Conservation (phyloP, 2,888 invertebrate genomes). For the Nycteola revayana region DNA sequence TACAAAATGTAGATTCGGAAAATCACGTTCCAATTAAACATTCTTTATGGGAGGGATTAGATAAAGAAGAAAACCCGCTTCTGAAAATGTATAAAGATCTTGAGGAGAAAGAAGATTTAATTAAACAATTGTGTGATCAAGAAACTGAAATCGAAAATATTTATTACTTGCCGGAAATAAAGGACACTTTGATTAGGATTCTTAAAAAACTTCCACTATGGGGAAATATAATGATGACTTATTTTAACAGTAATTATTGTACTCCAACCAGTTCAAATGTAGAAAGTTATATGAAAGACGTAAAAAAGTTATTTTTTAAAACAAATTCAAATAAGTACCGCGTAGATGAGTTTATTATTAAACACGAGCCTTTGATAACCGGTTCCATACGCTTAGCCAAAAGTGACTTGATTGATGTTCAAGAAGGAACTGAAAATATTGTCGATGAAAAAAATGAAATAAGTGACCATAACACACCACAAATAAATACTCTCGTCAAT, state of each 20-base stretch:
- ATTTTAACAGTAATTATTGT: slow-evolving; percentile 13
- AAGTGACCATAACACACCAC: slow-evolving; percentile 12
- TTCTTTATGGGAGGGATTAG: slow-evolving; percentile 11
- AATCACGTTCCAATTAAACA: slow-evolving; percentile 15
- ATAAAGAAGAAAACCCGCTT: slow-evolving; percentile 10
- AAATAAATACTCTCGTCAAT: slow-evolving; percentile 11
- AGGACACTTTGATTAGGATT: slow-evolving; percentile 10
- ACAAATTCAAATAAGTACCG: slow-evolving; percentile 12
- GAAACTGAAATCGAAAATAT: slow-evolving; percentile 14
- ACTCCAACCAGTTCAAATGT: slow-evolving; percentile 15
- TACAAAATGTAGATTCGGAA: slow-evolving; percentile 15
- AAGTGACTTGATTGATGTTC: slow-evolving; percentile 11
- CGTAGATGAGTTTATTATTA: slow-evolving; percentile 16
- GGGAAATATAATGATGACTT: slow-evolving; percentile 15
- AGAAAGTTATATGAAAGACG: slow-evolving; percentile 16
- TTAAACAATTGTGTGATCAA: slow-evolving; percentile 11
- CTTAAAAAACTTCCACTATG: slow-evolving; percentile 15
- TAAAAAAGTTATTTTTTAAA: slow-evolving; percentile 16
- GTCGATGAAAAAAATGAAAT: slow-evolving; percentile 11
- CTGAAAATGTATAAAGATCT: slow-evolving; percentile 12
- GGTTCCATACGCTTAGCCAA: slow-evolving; percentile 12
- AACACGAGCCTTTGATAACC: slow-evolving; percentile 15
- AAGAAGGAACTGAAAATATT: slow-evolving; percentile 11
- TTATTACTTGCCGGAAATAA: slow-evolving; percentile 13
- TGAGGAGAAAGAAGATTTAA: slow-evolving; percentile 12